Evolutionary conservation across 2,888 invertebrate species (phyloP), one percentile per base, ranked within the genome.

Genomic region (Drosophila basisetae): DNA sequence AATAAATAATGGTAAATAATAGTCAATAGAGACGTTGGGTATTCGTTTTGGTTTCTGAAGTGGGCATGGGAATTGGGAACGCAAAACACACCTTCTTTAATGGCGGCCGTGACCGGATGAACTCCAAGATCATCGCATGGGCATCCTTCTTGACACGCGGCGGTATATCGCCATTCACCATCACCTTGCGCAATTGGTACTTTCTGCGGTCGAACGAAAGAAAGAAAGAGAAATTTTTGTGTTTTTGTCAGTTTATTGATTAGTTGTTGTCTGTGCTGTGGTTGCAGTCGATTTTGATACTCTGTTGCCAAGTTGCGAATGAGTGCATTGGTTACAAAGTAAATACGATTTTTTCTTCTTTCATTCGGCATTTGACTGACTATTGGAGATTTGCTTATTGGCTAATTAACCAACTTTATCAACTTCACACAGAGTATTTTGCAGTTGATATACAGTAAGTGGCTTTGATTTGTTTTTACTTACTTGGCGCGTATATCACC

Each of bases 21-120:
- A 47, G 39, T 16, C 47, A 47, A 67, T 49, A 22, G 35, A 54
- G 47, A n/a, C 16, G 37, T 54, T 47, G 22, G 10, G 22, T 13
- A 68, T 55, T 56, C 35, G n/a, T 39, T 43, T 53, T 50, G 33
- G 22, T 39, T 54, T 49, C 50, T 18, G 11, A 6, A 50, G 33
- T 50, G 31, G 69, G 18, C 13, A 50, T 50, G 31, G 64, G 18
- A 25, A 56, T 68, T 37, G 66, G 61, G 65, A 22, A 50, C 53
- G 55, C 47, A 58, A 28, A 76, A 89, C 94, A 93, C 94, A 96
- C 98, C 95, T 98, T 98, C 94, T 96, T 97, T 65, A 99, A 95
- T 77, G 98, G 98, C 69, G 99, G 98, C 92, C 99, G 95, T 92
- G 98, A 98, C 92, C 98, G 95, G 92, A 99, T 99, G 94, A 99